These are phyloP conservation scores for Peromyscus polionotus DNA, from an alignment of 2,113 vertebrate species.

Conservation along the genomic window DNA sequence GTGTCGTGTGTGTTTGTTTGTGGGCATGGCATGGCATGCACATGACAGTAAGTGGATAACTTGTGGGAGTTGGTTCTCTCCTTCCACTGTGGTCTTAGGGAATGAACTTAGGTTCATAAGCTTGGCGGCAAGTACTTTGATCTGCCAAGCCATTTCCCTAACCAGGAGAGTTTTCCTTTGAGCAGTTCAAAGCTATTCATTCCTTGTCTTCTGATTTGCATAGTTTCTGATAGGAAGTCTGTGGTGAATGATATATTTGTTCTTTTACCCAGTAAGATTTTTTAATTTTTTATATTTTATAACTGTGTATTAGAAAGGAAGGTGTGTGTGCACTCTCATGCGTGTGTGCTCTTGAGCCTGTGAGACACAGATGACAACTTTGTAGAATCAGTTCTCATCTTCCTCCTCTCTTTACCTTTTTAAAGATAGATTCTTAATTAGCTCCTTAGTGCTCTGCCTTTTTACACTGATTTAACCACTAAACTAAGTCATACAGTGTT, in stretches of 20 bases:
- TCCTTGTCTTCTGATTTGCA: not conserved
- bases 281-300: not conserved
- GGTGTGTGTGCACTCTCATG: not conserved
- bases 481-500: not conserved
- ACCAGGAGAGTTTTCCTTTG: not conserved
- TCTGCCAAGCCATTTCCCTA: not conserved
- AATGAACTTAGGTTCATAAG: not conserved
- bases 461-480: too few relatives aligned
- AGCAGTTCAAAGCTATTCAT: not conserved
- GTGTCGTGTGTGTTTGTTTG: not conserved
- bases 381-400: not conserved
- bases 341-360: too few relatives aligned
- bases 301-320: not conserved
- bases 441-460: too few relatives aligned
- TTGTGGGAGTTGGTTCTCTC: not conserved
- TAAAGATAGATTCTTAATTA: not conserved
- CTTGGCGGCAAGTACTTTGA: not conserved
- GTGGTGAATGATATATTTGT: not conserved
- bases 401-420: not conserved
- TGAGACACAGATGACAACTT: not conserved
- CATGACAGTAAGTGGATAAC: not conserved
- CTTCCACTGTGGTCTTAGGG: not conserved
- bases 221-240: not conserved
- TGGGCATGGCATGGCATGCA: not conserved
- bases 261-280: not conserved